Evolutionary conservation across 2,113 vertebrate genomes (phyloP).

Genomic region (western clawed frog (Xenopus tropicalis)): UCB_Xtro_10.0 CM004445.2:93800001-93800500

Average conservation of each 20-base stretch:
- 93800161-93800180: constrained; percentile 14
- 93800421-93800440: no score
- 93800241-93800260: not conserved
- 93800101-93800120: constrained; percentile 21
- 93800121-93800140: constrained; percentile 5
- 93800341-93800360: no score
- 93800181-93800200: constrained; percentile 23
- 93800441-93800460: no score
- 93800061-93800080: constrained; percentile 25
- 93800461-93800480: no score
- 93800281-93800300: no score
- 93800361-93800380: no score
- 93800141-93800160: not conserved
- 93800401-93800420: no score
- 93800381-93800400: no score
- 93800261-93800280: no score
- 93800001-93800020: constrained; percentile 5
- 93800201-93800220: constrained; percentile 10
- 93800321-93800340: no score
- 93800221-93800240: constrained; percentile 1
- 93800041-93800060: constrained; percentile 15
- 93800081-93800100: constrained; percentile 15
- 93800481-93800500: no score
- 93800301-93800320: not conserved
- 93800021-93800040: not conserved